phyloP scores from a whole-genome alignment of 2,113 vertebrate species.

The Promerops cafer region DNA sequence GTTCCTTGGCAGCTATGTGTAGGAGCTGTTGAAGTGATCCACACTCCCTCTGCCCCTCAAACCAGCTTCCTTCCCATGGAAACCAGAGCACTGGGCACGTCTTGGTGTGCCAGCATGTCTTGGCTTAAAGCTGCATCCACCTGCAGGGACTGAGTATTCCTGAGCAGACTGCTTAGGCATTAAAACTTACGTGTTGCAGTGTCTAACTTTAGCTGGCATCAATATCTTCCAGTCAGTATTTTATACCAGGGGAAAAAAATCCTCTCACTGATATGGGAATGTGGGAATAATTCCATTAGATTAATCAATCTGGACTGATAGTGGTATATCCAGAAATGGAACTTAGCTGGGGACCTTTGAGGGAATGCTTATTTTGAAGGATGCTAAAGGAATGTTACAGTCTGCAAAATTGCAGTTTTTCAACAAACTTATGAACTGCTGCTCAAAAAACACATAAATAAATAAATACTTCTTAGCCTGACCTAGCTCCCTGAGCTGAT shows the following conservation, averaged over 20 bases:
- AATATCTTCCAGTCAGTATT: background rate
- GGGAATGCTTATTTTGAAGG: conserved; percentile 2
- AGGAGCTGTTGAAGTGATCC: background rate
- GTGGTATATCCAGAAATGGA: background rate
- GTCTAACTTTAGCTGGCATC: background rate
- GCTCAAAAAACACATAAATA: conserved; percentile 5
- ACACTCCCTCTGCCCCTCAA: background rate
- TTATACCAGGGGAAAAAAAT: background rate
- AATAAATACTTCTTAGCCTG: conserved; percentile 24
- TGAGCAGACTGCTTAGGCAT: background rate
- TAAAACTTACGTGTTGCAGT: background rate
- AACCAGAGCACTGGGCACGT: fast-evolving
- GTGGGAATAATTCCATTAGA: background rate
- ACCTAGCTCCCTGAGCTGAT: conserved; percentile 27
- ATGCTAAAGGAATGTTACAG: background rate
- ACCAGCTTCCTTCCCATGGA: background rate
- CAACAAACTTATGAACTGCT: background rate
- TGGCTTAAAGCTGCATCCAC: background rate
- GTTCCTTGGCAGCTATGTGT: background rate
- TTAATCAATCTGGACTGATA: background rate
- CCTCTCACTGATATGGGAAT: background rate
- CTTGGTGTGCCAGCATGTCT: background rate
- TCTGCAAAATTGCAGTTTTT: background rate
- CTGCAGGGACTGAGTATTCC: background rate
- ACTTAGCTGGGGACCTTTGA: background rate